These are phyloP conservation scores for Hycleus cichorii DNA, from an alignment of 1,140 invertebrate species.

Conservation along the genomic window DNA sequence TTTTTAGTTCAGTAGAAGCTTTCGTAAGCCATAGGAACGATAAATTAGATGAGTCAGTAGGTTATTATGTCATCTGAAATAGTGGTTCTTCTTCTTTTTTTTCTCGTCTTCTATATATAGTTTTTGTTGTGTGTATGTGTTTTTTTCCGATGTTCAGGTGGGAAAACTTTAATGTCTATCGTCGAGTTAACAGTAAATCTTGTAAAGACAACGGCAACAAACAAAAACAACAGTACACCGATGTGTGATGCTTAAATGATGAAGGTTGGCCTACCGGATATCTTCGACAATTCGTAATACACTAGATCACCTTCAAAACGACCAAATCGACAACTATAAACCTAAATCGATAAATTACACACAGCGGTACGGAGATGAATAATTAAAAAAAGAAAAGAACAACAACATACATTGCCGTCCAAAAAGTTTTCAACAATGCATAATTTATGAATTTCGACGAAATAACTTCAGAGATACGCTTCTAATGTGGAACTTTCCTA, in stretches of 20 bases:
- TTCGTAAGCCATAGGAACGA: background rate
- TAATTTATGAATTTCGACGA: background rate
- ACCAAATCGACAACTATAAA: slow-evolving; percentile 1
- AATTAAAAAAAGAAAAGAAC: no score
- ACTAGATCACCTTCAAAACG: slow-evolving; percentile 9
- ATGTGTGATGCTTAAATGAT: background rate
- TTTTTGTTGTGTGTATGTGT: background rate
- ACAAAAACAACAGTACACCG: no score
- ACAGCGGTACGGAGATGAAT: background rate
- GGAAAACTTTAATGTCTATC: slow-evolving; percentile 3
- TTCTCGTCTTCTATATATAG: background rate
- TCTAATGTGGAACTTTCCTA: no score
- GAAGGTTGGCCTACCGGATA: slow-evolving; percentile 7
- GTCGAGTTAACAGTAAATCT: slow-evolving; percentile 9
- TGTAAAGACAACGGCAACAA: background rate
- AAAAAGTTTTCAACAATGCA: no score
- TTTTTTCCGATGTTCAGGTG: background rate
- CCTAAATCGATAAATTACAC: background rate
- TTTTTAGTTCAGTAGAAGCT: background rate
- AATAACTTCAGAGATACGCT: background rate
- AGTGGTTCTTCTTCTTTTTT: no score
- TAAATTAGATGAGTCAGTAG: slow-evolving; percentile 14
- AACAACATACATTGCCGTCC: no score
- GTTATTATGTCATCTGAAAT: slow-evolving; percentile 6
- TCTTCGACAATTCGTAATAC: slow-evolving; percentile 5